Conservation (phyloP, 2,113 vertebrate genomes). For the Nycticryphes semicollaris region DNA sequence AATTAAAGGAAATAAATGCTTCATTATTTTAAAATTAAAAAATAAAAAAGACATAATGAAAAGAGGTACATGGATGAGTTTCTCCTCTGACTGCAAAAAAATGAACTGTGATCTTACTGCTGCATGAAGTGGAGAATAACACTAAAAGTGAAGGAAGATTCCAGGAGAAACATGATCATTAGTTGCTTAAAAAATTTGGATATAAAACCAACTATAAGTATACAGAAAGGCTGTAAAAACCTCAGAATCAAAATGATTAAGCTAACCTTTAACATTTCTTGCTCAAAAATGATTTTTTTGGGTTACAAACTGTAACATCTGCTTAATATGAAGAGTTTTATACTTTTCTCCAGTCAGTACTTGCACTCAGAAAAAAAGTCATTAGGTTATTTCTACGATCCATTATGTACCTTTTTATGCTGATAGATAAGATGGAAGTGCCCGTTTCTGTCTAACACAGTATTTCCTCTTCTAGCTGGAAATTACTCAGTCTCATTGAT, state of each 20-base stretch:
- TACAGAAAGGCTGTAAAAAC: background rate
- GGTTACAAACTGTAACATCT: background rate
- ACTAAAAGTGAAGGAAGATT: background rate
- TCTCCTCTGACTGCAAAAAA: background rate
- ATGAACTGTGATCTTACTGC: background rate
- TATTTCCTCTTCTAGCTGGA: background rate
- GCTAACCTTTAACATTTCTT: background rate
- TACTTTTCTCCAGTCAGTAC: background rate
- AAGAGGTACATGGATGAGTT: background rate
- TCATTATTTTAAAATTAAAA: background rate
- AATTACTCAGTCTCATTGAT: background rate
- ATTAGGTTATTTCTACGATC: background rate
- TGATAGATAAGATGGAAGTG: background rate
- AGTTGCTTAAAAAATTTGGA: background rate
- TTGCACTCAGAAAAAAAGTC: background rate
- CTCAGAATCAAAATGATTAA: background rate
- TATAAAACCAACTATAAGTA: background rate
- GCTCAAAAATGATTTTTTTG: background rate
- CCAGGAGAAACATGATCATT: background rate
- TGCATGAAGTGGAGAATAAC: fast-evolving
- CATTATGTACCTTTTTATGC: background rate
- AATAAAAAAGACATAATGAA: background rate
- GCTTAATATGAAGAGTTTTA: background rate
- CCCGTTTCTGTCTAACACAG: background rate
- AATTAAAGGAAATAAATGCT: background rate